These are phyloP conservation scores for Chrysolina oricalcia DNA, from an alignment of 2,888 invertebrate genomes.

Conservation along the genomic window DNA sequence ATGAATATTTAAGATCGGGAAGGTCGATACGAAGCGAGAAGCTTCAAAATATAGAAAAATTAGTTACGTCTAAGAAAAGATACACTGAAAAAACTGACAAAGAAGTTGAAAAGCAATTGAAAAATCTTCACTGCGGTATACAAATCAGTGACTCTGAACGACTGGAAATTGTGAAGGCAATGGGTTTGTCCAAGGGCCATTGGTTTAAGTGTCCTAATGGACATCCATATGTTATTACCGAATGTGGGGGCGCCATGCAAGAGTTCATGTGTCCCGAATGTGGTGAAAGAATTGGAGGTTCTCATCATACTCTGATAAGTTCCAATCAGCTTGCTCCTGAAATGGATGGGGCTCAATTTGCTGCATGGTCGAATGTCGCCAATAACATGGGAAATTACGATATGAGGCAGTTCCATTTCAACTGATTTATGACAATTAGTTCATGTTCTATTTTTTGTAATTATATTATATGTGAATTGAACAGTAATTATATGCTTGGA, in stretches of 20 bases:
- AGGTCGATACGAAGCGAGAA: not conserved
- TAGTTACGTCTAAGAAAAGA: not conserved
- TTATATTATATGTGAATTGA: too few relatives aligned
- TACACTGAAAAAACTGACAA: not conserved
- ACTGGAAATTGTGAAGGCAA: slow-evolving; percentile 74
- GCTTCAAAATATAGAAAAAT: not conserved
- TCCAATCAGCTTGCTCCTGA: slow-evolving; percentile 73
- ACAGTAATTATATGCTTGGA: too few relatives aligned
- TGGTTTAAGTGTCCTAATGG: slow-evolving; percentile 85
- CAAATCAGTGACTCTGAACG: slow-evolving; percentile 47
- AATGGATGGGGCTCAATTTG: slow-evolving; percentile 73
- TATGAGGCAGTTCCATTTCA: too few relatives aligned
- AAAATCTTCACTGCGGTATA: not conserved
- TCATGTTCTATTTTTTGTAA: too few relatives aligned
- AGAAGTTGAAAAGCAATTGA: not conserved
- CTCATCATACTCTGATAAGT: slow-evolving; percentile 69
- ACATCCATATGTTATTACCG: slow-evolving; percentile 79
- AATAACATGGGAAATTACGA: slow-evolving; percentile 59
- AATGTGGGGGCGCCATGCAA: slow-evolving; percentile 80
- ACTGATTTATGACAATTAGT: too few relatives aligned
- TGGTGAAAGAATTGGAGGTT: slow-evolving; percentile 74
- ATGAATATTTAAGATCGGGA: too few relatives aligned
- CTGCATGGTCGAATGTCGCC: slow-evolving; percentile 73
- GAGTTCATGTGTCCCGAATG: slow-evolving; percentile 76
- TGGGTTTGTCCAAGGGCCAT: slow-evolving; percentile 75